Evolutionary conservation across 2,797 vertebrate species (phyloP).

Genomic region (Tapera naevia): DNA sequence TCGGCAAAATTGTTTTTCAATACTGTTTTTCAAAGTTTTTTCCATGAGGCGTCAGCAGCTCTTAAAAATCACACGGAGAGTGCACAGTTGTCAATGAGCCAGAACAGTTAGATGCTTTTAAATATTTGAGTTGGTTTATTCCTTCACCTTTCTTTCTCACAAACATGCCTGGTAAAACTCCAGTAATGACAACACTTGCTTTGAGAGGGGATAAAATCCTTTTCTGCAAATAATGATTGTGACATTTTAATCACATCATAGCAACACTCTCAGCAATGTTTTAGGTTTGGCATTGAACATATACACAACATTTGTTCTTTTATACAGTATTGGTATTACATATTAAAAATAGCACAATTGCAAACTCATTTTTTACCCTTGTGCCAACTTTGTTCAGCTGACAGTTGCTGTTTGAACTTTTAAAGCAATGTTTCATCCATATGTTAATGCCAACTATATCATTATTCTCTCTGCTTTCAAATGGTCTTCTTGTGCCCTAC

Average conservation of each 20-base stretch:
- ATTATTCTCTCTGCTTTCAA: constrained; percentile 42
- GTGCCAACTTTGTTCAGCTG: constrained; percentile 60
- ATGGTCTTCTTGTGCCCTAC: neutral
- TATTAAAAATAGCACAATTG: constrained; percentile 59
- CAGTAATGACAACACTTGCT: constrained; percentile 64
- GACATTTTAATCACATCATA: constrained; percentile 49
- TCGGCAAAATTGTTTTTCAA: constrained; percentile 56
- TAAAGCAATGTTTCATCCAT: constrained; percentile 66
- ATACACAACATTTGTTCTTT: constrained; percentile 58
- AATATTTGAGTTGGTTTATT: constrained; percentile 56
- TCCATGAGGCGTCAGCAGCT: constrained; percentile 53
- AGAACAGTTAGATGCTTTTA: constrained; percentile 38
- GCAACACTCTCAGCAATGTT: constrained; percentile 15
- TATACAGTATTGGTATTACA: constrained; percentile 42
- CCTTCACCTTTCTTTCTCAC: constrained; percentile 59
- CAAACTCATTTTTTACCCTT: constrained; percentile 66
- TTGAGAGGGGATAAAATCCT: constrained; percentile 39
- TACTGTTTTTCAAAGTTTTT: constrained; percentile 62
- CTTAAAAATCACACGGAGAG: constrained; percentile 56
- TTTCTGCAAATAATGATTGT: constrained; percentile 36
- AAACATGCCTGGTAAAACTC: constrained; percentile 50
- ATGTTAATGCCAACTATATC: constrained; percentile 46
- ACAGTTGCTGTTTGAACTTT: constrained; percentile 61
- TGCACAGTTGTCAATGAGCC: constrained; percentile 46
- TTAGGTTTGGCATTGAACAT: constrained; percentile 47